A percentile compares a stretch with the other conserved stretches of the same genome.
Evolutionary conservation across 2,797 vertebrate genomes (phyloP).

Genomic region (Pygocentrus nattereri): DNA sequence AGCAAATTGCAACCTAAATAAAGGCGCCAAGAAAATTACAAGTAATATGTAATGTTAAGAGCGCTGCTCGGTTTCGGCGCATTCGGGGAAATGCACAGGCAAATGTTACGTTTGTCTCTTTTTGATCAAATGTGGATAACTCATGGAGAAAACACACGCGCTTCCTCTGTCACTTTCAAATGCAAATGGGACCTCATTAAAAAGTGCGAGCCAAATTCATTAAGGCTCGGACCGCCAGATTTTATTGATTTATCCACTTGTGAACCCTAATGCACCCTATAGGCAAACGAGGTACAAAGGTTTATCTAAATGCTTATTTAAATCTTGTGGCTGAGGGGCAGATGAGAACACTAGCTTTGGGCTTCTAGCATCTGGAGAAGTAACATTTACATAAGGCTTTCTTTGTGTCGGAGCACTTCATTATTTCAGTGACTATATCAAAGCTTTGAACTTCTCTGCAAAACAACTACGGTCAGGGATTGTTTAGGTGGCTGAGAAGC

Average conservation of each 20-base stretch:
- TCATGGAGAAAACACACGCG: constrained; percentile 63
- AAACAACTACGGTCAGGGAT: constrained; percentile 48
- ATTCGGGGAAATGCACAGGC: constrained; percentile 19
- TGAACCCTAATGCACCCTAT: constrained; percentile 74
- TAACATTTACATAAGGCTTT: constrained; percentile 82
- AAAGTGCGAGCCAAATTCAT: constrained; percentile 80
- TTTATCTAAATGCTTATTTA: constrained; percentile 82
- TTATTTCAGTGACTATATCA: constrained; percentile 68
- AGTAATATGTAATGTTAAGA: constrained; percentile 9
- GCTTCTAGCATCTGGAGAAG: constrained; percentile 80
- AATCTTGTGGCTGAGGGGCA: constrained; percentile 69
- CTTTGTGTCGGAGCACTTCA: constrained; percentile 78
- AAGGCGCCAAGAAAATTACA: not conserved
- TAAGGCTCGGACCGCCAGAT: constrained; percentile 67
- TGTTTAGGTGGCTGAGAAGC: constrained; percentile 5
- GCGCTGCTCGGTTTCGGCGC: not conserved
- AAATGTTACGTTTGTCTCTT: constrained; percentile 43
- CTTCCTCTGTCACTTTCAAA: constrained; percentile 77
- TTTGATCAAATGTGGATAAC: constrained; percentile 71
- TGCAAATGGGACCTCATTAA: constrained; percentile 83
- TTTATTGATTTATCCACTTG: constrained; percentile 78
- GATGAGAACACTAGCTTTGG: constrained; percentile 70
- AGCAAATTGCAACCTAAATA: constrained; percentile 14
- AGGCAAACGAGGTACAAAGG: constrained; percentile 81
- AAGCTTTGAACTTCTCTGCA: constrained; percentile 75